These are phyloP conservation scores for Gymnorhina tibicen DNA, from an alignment of 2,113 vertebrate species.

Conservation along the genomic window DNA sequence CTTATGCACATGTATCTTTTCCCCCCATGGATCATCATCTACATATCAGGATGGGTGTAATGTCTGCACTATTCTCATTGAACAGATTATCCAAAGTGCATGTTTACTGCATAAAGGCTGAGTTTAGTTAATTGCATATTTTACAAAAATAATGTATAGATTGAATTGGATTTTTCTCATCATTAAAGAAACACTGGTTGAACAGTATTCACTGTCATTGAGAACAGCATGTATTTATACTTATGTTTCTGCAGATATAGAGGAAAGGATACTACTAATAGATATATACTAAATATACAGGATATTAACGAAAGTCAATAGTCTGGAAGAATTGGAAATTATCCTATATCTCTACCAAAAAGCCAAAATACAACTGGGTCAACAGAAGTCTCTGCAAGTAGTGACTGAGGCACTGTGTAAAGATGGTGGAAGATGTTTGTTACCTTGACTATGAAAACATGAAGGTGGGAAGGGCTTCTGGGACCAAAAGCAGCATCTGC, in stretches of 20 bases:
- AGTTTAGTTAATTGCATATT: constrained; percentile 27
- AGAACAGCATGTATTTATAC: not conserved
- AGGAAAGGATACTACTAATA: not conserved
- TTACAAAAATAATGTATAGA: constrained; percentile 39
- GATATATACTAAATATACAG: not conserved
- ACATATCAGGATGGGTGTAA: constrained; percentile 44
- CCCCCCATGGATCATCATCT: not conserved
- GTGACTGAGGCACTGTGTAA: not conserved
- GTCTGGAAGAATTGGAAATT: not conserved
- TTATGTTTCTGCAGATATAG: not conserved
- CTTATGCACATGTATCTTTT: not conserved
- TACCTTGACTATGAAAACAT: not conserved
- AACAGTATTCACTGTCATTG: not conserved
- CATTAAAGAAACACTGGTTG: not conserved
- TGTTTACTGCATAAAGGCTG: constrained; percentile 9
- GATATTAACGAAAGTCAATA: not conserved
- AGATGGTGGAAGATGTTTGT: not conserved
- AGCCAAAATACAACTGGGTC: not conserved
- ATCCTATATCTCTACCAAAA: not conserved
- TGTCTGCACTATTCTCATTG: constrained; percentile 53
- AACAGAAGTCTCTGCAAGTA: not conserved
- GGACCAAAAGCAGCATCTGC: not conserved
- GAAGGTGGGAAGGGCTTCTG: not conserved
- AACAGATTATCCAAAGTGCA: constrained; percentile 65
- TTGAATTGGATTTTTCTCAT: constrained; percentile 1